Evolutionary conservation across 2,797 vertebrate species (phyloP), one percentile per base, ranked within the genome.

Genomic region (Poeciliopsis gracilis): DNA sequence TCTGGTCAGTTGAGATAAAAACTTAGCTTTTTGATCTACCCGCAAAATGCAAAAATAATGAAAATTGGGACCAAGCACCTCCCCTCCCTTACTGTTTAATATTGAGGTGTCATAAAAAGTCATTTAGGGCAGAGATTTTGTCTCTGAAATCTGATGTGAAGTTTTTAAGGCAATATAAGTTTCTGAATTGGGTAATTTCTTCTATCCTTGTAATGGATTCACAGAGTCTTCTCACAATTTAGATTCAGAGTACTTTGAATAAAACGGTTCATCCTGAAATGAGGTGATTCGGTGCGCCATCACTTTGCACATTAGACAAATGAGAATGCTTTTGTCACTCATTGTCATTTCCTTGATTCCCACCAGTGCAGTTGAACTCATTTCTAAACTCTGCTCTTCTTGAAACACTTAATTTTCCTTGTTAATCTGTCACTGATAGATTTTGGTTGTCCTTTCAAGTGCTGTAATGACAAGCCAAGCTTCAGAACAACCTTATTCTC

Each of bases 341-440:
- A 87, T 84, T 87, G 87, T 90, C 77, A 85, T 81, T 88, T 84
- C 74, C 78, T 86, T 82, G 82, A 87, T 85, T 89, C 80, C 82
- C 63, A 85, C 73, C 85, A 80, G 75, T 80, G 82, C 86, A 87
- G 79, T 86, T 93, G 85, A 92, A 90, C 86, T 86, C 73, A 61
- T 86, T 85, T 89, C 90, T 89, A 85, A 92, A 91, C 49, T 80
- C 66, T 41, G 73, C 75, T 84, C 74, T 76, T 75, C 77, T 86
- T 81, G 77, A 86, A 90, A 87, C 81, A 82, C 85, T 88, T 82
- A 45, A 63, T 83, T 87, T 89, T 59, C 74, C 79, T 79, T 87
- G 82, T 78, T 92, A 88, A 93, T 93, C 87, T 91, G 78, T 85
- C 87, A 83, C 85, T 93, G 86, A 91, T 88, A 77, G 88, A 87